Base-by-base conservation (phyloP, 2,797 vertebrate genomes). In the Knipowitschia caucasica region DNA sequence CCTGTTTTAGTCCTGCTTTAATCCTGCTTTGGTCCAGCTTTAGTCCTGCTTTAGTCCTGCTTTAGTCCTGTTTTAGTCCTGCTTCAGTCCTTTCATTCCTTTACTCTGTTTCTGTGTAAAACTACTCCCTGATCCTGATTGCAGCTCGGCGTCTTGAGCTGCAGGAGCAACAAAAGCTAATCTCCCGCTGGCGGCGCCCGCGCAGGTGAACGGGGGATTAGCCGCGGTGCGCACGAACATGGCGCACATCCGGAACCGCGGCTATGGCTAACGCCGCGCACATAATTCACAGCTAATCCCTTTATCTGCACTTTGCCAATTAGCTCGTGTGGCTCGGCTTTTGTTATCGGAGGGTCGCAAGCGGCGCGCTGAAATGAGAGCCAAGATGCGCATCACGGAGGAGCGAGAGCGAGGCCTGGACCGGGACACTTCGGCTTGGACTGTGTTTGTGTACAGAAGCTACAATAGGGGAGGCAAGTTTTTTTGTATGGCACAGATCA, bases 301-400 rank as follows among this genome's bases (percentile, higher is more conserved):
- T 34, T 50, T 50, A 50, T 50, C 33, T 50, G 20, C 49, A 23
- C 20, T 35, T 50, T 50, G 49, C 49, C 49, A 50, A 50, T 50
- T 50, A 50, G 33, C 25, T 20, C 5, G n/a, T 12, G 20, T 23
- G 5, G 49, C 49, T 15, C 20, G 12, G n/a, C 49, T 50, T 50
- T 35, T 26, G 49, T 50, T 50, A 50, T 50, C 49, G 9, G 12
- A 11, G n/a, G 49, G 49, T 50, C 49, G 36, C 49, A 50, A 50
- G 27, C 21, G 21, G 23, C 31, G 14, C 8, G 2, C 47, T 50
- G 23, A 50, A 50, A 34, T 4, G 12, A 36, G 26, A 36, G 33
- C 20, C 23, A 23, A n/a, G 31, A 24, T 35, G 15, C 45, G 7
- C 17, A 45, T 45, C 24, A 14, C 1, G 1, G 6, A 5, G 4